A percentile compares a stretch with the other conserved stretches of the same genome.
These are phyloP conservation scores for Catalaphyllia jardinei DNA, from an alignment of 64 coral and sea anemone species.

Conservation along the genomic window DNA sequence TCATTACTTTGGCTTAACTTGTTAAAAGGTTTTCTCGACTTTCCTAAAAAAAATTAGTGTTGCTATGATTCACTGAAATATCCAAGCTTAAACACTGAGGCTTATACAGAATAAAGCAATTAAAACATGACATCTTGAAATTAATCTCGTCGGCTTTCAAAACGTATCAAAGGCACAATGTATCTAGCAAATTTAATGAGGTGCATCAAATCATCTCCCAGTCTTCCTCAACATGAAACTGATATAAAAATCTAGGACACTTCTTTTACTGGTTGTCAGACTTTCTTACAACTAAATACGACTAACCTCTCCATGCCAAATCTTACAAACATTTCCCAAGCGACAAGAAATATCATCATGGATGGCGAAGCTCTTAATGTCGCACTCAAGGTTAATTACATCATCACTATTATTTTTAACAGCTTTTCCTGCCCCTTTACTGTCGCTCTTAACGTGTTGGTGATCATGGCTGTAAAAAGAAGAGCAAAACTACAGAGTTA, in stretches of 20 bases:
- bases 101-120: too few relatives aligned
- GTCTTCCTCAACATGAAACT: too few relatives aligned
- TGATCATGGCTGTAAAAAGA: neutral
- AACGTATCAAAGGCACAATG: too few relatives aligned
- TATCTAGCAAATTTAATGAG: too few relatives aligned
- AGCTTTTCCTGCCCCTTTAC: neutral
- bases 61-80: too few relatives aligned
- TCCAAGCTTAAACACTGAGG: too few relatives aligned
- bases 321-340: neutral
- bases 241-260: neutral
- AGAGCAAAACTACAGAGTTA: neutral
- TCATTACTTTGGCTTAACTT: too few relatives aligned
- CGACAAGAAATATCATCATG: neutral
- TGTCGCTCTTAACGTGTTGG: neutral
- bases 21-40: too few relatives aligned
- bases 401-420: neutral
- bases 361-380: neutral
- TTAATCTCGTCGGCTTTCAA: too few relatives aligned
- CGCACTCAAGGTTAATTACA: neutral
- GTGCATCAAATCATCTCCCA: too few relatives aligned
- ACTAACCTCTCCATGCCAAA: neutral
- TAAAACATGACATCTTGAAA: too few relatives aligned
- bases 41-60: too few relatives aligned
- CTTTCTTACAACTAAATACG: neutral
- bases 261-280: neutral